Conservation (phyloP, 2,888 invertebrate species). For the Metacarcinus magister region DNA sequence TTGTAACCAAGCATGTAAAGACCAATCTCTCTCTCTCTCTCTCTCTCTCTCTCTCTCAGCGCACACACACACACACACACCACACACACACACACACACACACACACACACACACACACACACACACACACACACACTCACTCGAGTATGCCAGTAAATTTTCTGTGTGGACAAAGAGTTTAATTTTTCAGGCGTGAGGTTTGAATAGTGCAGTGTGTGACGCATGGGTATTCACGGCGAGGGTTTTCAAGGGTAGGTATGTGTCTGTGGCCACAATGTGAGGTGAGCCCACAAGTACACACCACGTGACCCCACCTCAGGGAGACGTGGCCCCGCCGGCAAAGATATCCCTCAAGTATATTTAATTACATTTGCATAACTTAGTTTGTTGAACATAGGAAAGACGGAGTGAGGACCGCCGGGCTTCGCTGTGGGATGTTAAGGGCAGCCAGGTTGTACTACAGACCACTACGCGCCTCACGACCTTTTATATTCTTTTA, state of each 20-base stretch:
- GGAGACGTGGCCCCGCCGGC: background rate
- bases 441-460: background rate
- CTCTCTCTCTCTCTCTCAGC: slow-evolving; percentile 15
- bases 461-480: background rate
- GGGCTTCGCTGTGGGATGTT: background rate
- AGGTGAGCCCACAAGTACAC: background rate
- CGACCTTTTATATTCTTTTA: background rate
- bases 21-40: background rate
- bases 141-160: background rate
- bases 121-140: background rate
- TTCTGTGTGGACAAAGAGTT: background rate
- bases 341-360: slow-evolving; percentile 47
- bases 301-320: background rate
- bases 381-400: slow-evolving; percentile 22
- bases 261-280: background rate
- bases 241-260: background rate
- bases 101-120: background rate
- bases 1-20: background rate
- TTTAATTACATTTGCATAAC: slow-evolving; percentile 62
- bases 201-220: background rate
- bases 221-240: background rate
- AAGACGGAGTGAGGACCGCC: background rate
- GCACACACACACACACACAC: too few relatives aligned
- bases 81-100: too few relatives aligned
- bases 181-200: background rate